Evolutionary conservation across 2,113 vertebrate genomes (phyloP).

Genomic region (Carollia perspicillata): DNA sequence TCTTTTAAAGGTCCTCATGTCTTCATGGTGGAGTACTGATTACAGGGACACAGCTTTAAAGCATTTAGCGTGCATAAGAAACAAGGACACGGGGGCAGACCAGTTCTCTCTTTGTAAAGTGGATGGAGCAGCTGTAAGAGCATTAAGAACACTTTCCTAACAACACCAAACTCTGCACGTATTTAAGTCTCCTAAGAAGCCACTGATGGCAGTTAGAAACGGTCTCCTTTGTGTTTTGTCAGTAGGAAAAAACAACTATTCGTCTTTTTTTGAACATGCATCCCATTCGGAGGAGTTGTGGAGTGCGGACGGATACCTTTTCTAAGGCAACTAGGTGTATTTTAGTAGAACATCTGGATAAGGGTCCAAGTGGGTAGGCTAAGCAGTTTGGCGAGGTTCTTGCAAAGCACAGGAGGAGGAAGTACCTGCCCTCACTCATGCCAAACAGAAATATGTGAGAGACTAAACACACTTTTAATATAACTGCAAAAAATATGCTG

Average conservation of each 20-base stretch:
- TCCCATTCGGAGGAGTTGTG: not conserved
- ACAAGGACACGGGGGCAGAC: not conserved
- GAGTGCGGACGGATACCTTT: not conserved
- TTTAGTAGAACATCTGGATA: not conserved
- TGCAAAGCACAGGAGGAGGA: not conserved
- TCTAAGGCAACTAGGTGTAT: not conserved
- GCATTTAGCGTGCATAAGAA: not conserved
- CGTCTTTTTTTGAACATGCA: not conserved
- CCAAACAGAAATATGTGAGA: not conserved
- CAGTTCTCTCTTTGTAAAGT: slow-evolving; percentile 12
- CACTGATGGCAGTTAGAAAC: not conserved
- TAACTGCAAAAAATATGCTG: not conserved
- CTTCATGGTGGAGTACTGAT: not conserved
- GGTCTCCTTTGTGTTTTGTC: not conserved
- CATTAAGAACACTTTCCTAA: not conserved
- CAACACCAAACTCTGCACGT: not conserved
- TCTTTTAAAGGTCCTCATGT: not conserved
- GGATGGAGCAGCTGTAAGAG: not conserved
- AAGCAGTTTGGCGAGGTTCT: not conserved
- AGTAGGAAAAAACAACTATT: no score
- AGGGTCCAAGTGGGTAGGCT: not conserved
- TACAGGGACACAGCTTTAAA: not conserved
- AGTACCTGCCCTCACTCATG: not conserved
- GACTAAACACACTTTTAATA: not conserved
- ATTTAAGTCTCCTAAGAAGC: not conserved